Base-by-base conservation (phyloP, 2,888 invertebrate genomes). In the Teleiodes luculella region DNA sequence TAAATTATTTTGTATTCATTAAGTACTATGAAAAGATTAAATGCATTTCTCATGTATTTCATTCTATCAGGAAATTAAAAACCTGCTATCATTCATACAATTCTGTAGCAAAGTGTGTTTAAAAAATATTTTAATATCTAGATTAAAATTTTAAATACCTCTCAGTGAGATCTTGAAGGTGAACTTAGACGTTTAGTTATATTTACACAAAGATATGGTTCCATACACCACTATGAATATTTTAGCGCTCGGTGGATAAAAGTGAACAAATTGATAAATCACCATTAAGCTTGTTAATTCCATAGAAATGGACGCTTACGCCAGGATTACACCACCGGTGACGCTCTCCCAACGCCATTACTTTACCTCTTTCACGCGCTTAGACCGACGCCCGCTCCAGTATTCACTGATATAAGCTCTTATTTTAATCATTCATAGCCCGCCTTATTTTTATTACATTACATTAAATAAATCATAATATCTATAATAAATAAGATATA, bases 191-290 rank as follows among this genome's bases (percentile, higher is more conserved):
- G n/a, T n/a, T n/a, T n/a, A n/a, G n/a, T n/a, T n/a, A n/a, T n/a
- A 24, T 24, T 24, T 24, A 24, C 24, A 24, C 3, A 24, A 24
- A 24, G n/a, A n/a, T n/a, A n/a, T n/a, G n/a, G n/a, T n/a, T n/a
- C n/a, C n/a, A n/a, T n/a, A 24, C 24, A 24, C 24, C 24, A 24
- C 24, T 24, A 4, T 6, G 24, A n/a, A n/a, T n/a, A n/a, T 41
- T n/a, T 18, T 24, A n/a, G 1, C n/a, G 10, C n/a, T 28, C 10
- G 43, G 20, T n/a, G 8, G 43, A 50, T 49, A 50, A 53, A 53
- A 45, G 31, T 20, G 45, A 63, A 66, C 66, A 66, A 81, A 83
- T 85, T 86, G 83, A 86, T 86, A 86, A 84, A 86, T 83, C 74
- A 82, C 78, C 70, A 60, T 58, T 18, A 7, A 74, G 78, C 77